These are phyloP conservation scores for Montipora capitata DNA, from an alignment of 92 coral and sea anemone genomes.

Conservation along the genomic window DNA sequence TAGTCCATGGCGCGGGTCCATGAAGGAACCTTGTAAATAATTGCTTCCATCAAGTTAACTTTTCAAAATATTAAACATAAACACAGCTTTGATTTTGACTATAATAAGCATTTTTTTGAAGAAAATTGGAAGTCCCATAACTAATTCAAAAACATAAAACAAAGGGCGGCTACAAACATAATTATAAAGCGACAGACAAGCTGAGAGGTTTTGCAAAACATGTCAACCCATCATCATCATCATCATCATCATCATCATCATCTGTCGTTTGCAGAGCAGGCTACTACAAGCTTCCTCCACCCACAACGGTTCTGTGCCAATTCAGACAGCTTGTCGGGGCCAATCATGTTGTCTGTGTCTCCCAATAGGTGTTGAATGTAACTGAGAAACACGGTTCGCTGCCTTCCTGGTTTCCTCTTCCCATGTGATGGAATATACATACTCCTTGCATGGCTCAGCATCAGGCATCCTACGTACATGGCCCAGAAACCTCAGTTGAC, in stretches of 20 bases:
- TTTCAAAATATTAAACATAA: too few species aligned
- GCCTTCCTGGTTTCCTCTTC: slow-evolving; percentile 18
- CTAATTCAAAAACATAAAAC: too few species aligned
- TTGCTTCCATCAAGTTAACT: too few species aligned
- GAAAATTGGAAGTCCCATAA: too few species aligned
- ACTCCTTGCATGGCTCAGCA: slow-evolving; percentile 5
- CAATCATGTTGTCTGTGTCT: not conserved
- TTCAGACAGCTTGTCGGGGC: not conserved
- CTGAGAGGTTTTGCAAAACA: too few species aligned
- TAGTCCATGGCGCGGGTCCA: too few species aligned
- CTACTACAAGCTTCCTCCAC: slow-evolving; percentile 3
- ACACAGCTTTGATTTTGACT: too few species aligned
- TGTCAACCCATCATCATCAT: too few species aligned
- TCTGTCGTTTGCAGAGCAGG: slow-evolving; percentile 3
- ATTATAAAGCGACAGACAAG: too few species aligned
- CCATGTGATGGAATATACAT: slow-evolving; percentile 6
- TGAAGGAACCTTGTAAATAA: too few species aligned
- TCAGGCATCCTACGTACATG: slow-evolving; percentile 1
- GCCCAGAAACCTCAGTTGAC: slow-evolving; percentile 5
- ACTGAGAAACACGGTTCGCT: not conserved
- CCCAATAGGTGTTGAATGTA: not conserved
- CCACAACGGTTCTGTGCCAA: not conserved
- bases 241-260: not conserved
- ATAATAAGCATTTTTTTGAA: too few species aligned
- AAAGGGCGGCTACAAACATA: too few species aligned